Evolutionary conservation across 1,140 invertebrate species (phyloP), one percentile per base, ranked within the genome.

Genomic region (Trigoniulus corallinus): DNA sequence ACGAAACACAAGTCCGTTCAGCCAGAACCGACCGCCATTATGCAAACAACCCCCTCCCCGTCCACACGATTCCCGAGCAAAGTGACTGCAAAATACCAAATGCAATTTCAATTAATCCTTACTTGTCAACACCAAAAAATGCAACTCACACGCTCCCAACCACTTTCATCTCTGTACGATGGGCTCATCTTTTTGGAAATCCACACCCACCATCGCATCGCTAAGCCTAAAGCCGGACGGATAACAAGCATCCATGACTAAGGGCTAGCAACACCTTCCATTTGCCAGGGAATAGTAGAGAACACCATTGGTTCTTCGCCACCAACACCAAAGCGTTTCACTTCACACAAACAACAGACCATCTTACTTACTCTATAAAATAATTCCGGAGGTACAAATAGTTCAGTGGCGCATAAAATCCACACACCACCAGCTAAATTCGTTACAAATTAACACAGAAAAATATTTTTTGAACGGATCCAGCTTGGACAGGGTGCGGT

Each of bases 281-380:
- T 15, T 15, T 34, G 7, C 15, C 15, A 7, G 15, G 7, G 15
- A 34, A 7, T 7, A 34, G 7, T 7, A 34, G 29, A 34, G 7
- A 15, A 34, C 7, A 34, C 29, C 7, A 15, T 15, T 34, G 7
- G 29, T 34, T 7, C 29, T 34, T 34, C 15, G 29, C 29, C 15
- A 15, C 29, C 15, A 15, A 7, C 15, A 34, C 29, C 15, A 34
- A 7, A 34, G 29, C 15, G 29, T 34, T 15, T 34, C 15, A 15
- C 29, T 34, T 34, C 29, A 34, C 7, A 7, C 29, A 34, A 15
- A 7, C 29, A 34, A 34, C 29, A 15, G 15, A 15, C 29, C 29
- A 15, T 15, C 7, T 34, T 34, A 43, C 48, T 50, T 50, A 50
- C 48, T 44, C 25, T 50, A 50, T 22, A 50, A 50, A 50, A 50